Evolutionary conservation across 1,140 invertebrate genomes (phyloP), one percentile per base, ranked within the genome.

Genomic region (Drosophila nasuta): DNA sequence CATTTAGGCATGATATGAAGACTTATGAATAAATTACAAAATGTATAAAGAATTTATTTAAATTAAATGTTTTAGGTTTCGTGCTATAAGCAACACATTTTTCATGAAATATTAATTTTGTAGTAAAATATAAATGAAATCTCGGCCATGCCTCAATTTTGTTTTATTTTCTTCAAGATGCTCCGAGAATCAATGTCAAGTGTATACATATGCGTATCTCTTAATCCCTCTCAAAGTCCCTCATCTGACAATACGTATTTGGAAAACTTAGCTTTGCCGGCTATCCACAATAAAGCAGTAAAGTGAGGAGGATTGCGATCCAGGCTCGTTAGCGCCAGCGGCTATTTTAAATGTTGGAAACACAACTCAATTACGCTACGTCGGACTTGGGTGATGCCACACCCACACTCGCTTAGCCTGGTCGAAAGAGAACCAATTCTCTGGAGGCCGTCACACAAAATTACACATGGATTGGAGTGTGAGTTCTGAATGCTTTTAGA

Each of bases 271-370:
- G 51, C 28, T 62, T 33, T 20, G 28, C 66, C 35, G 15, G 60
- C 30, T 43, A 46, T 51, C 45, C 43, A 48, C 33, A 51, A 49
- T 62, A 46, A 52, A 48, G 20, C 64, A 11, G 51, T 25, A n/a
- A 6, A 3, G 30, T 30, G n/a, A 41, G 35, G 45, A 15, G 56
- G 38, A 58, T 73, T 67, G 43, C 49, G 57, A 56, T 35, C 15
- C 33, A 15, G 65, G 77, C 82, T 88, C 79, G 83, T 82, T 88
- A 82, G 58, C 68, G 69, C 83, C 64, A 77, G 41, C 63, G 83
- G 82, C 79, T 72, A 83, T 88, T 87, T 87, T 75, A 83, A 87
- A 88, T 87, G 83, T 76, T 80, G 85, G 69, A 57, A 88, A 83
- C 83, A 83, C 80, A 88, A 87, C 83, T 87, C 83, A 88, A 88